These are phyloP conservation scores for Oreohelix idahoensis DNA, from an alignment of 1,140 invertebrate species.

Conservation along the genomic window DNA sequence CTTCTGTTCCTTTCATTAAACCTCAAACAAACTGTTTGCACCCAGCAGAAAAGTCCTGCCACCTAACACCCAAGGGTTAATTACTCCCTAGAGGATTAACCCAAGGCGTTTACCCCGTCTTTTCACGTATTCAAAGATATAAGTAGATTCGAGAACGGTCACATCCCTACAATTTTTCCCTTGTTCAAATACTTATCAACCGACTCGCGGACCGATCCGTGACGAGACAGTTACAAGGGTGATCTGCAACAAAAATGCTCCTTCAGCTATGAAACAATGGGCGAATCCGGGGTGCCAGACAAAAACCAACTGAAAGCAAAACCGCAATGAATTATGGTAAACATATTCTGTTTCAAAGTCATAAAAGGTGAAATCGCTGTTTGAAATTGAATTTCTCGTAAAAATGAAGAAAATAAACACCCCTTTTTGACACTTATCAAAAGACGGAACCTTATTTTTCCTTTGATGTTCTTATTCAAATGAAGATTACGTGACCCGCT, in stretches of 20 bases:
- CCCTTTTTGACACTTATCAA: background rate
- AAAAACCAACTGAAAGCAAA: background rate
- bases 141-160: background rate
- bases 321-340: background rate
- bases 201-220: background rate
- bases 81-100: background rate
- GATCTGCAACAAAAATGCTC: background rate
- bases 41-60: background rate
- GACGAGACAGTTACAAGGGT: background rate
- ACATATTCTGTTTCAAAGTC: conserved; percentile 12
- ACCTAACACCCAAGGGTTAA: background rate
- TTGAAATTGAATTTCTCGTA: background rate
- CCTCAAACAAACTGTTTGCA: background rate
- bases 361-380: background rate
- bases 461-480: conserved; percentile 5
- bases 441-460: background rate
- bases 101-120: background rate
- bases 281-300: background rate
- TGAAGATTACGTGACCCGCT: background rate
- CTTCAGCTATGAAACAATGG: background rate
- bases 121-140: background rate
- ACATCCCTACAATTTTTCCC: background rate
- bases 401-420: conserved; percentile 9
- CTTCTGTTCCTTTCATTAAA: background rate
- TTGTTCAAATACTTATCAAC: background rate